Evolutionary conservation across 2,797 vertebrate genomes (phyloP).

Genomic region (Aythya fuligula): DNA sequence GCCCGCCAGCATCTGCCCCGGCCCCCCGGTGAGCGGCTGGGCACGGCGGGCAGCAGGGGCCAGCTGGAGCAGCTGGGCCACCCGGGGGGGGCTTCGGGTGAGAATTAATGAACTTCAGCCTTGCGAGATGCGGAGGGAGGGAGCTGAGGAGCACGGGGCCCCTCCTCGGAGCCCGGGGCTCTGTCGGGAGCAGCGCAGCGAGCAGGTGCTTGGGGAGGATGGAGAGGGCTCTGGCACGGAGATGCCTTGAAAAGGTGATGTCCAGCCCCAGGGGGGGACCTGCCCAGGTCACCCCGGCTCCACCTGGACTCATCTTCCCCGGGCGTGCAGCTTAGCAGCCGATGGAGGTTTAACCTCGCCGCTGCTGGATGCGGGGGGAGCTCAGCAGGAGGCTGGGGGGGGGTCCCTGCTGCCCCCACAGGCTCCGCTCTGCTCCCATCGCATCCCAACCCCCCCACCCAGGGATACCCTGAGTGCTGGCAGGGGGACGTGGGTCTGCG

Average conservation of each 20-base stretch:
- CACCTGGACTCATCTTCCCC: not conserved
- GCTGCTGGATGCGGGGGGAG: not conserved
- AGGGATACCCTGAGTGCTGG: no score
- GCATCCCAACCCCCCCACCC: not conserved
- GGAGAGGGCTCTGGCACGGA: not conserved
- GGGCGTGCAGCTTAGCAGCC: not conserved
- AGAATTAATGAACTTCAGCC: not conserved
- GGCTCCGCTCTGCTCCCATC: not conserved
- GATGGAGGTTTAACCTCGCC: not conserved
- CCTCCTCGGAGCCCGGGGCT: not conserved
- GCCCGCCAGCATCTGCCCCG: not conserved
- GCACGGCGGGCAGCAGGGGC: not conserved
- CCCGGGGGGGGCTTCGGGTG: not conserved
- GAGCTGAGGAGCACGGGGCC: rapidly evolving
- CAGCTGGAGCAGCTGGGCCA: not conserved
- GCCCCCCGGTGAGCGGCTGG: not conserved
- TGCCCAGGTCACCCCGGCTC: not conserved
- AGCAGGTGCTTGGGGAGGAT: not conserved
- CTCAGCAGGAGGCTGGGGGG: not conserved
- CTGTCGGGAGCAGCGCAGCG: not conserved
- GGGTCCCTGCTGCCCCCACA: not conserved
- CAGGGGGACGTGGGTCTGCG: no score
- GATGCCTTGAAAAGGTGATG: conserved; percentile 15
- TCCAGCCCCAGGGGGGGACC: not conserved
- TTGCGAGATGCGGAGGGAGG: not conserved